Conservation (phyloP, 2,113 vertebrate species). For the Mobula birostris region DNA sequence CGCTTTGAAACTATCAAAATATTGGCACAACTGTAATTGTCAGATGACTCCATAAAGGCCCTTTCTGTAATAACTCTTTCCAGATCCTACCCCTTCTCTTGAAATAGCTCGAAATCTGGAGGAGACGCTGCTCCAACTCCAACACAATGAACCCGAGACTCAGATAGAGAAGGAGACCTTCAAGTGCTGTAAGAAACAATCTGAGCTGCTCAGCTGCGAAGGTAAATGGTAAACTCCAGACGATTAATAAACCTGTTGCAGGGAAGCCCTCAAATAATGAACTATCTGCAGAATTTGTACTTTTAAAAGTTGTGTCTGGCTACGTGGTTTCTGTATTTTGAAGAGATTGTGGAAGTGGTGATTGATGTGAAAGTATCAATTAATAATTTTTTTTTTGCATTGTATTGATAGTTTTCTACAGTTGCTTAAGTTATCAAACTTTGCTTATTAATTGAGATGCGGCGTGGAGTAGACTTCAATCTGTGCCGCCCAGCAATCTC, state of each 20-base stretch:
- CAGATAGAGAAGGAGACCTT: conserved; percentile 64
- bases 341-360: no score
- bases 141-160: conserved; percentile 61
- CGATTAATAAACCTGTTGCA: neutral
- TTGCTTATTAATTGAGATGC: no score
- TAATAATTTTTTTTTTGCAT: neutral
- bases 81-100: conserved; percentile 78
- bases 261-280: neutral
- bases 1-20: neutral
- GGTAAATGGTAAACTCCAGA: conserved; percentile 53
- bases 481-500: no score
- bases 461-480: no score
- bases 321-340: neutral
- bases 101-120: conserved; percentile 76
- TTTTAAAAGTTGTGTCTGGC: neutral
- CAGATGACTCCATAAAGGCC: neutral
- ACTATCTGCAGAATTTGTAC: neutral
- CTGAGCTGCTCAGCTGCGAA: conserved; percentile 65
- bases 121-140: conserved; percentile 74
- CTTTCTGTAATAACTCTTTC: neutral
- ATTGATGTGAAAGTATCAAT: neutral
- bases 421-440: neutral
- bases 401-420: neutral
- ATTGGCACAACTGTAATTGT: neutral
- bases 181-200: conserved; percentile 70